These are phyloP conservation scores for Sylvilagus bachmani DNA, from an alignment of 2,113 vertebrate genomes.

Conservation along the genomic window DNA sequence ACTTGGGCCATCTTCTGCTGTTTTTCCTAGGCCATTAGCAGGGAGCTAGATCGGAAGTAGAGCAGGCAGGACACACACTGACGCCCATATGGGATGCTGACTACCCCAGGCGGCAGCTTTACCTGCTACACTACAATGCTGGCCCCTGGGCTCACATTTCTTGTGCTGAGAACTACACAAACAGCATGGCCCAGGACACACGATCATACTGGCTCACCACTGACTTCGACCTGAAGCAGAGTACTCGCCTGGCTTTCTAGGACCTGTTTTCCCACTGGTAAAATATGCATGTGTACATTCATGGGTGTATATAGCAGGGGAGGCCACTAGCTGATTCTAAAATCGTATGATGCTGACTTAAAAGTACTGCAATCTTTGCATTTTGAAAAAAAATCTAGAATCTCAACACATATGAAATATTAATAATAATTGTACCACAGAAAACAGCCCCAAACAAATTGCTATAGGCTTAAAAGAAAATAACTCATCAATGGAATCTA, in stretches of 20 bases:
- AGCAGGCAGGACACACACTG: too few relatives aligned
- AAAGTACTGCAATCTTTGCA: background rate
- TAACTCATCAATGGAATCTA: constrained; percentile 47
- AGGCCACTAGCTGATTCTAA: background rate
- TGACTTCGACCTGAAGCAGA: background rate
- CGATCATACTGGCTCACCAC: background rate
- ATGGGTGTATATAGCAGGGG: background rate
- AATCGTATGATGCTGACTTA: background rate
- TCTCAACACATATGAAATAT: constrained; percentile 54
- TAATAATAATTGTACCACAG: background rate
- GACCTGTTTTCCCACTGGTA: background rate
- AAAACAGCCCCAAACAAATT: constrained; percentile 30
- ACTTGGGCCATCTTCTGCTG: too few relatives aligned
- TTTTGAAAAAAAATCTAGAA: background rate
- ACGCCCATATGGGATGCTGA: too few relatives aligned
- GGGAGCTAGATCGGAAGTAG: too few relatives aligned
- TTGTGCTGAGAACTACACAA: too few relatives aligned
- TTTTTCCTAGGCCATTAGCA: too few relatives aligned
- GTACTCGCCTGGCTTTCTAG: background rate
- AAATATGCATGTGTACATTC: background rate
- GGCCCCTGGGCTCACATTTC: background rate
- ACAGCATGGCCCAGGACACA: background rate
- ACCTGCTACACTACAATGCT: too few relatives aligned
- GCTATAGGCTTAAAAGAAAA: constrained; percentile 7
- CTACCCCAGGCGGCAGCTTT: too few relatives aligned